These are phyloP conservation scores for Phylloscopus whistleri DNA, from an alignment of 2,113 vertebrate species.

Conservation along the genomic window DNA sequence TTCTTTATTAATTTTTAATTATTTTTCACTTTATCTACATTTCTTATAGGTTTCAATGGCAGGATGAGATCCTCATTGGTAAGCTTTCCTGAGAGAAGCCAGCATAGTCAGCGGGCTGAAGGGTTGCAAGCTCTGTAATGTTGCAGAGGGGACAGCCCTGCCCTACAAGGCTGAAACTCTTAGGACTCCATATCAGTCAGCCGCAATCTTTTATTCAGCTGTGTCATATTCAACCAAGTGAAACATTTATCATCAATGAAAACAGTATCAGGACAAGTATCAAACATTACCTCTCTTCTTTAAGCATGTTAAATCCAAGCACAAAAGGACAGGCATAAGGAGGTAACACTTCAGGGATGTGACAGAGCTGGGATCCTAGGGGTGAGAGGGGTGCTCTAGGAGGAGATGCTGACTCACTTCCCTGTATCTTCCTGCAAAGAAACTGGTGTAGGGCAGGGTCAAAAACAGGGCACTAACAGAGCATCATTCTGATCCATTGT, in stretches of 20 bases:
- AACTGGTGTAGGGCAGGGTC: not conserved
- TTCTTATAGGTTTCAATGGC: not conserved
- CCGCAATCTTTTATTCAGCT: not conserved
- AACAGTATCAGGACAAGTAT: not conserved
- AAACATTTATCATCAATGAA: not conserved
- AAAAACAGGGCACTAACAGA: slow-evolving; percentile 7
- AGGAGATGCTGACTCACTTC: not conserved
- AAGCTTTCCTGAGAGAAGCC: not conserved
- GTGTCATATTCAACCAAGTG: not conserved
- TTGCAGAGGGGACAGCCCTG: not conserved
- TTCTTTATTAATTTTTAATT: slow-evolving; percentile 3
- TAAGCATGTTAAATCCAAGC: not conserved
- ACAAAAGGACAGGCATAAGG: not conserved
- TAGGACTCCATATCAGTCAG: not conserved
- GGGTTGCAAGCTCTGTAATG: rapidly evolving
- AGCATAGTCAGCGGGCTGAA: not conserved
- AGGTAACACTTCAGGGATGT: not conserved
- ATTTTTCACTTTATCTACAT: not conserved
- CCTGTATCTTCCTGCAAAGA: not conserved
- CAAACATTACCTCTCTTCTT: not conserved
- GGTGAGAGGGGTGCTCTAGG: not conserved
- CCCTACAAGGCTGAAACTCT: not conserved
- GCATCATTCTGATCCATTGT: slow-evolving; percentile 7
- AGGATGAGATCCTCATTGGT: not conserved
- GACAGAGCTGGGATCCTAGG: not conserved